phyloP scores from a whole-genome alignment of 2,888 invertebrate genomes.

The Pherbina coryleti region DNA sequence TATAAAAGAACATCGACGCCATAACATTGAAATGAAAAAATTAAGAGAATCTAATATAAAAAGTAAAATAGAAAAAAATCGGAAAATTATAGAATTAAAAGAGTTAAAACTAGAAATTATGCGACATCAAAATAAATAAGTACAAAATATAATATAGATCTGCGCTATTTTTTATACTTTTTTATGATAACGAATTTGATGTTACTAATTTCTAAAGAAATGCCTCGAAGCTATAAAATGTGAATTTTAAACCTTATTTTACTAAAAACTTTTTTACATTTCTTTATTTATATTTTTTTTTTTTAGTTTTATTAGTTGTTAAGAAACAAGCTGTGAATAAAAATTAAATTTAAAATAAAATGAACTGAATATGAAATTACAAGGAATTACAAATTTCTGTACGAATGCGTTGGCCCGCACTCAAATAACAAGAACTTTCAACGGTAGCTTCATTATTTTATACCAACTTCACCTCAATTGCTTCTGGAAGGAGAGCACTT shows the following conservation, averaged over 20 bases:
- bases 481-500: not conserved
- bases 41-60: not conserved
- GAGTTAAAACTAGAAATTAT: no score
- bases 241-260: no score
- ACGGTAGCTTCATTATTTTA: not conserved
- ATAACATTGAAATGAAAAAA: not conserved
- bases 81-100: no score
- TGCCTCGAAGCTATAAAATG: no score
- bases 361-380: not conserved
- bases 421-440: not conserved
- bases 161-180: no score
- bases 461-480: not conserved
- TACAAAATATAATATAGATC: no score
- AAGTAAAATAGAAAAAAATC: not conserved
- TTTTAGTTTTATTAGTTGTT: no score
- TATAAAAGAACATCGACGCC: not conserved
- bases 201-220: not conserved
- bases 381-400: not conserved
- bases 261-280: no score
- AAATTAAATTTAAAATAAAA: no score
- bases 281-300: no score
- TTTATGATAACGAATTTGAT: not conserved
- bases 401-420: not conserved
- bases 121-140: not conserved
- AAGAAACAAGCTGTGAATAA: no score